phyloP scores from a whole-genome alignment of 2,888 invertebrate species.

The Parnassius apollo region DNA sequence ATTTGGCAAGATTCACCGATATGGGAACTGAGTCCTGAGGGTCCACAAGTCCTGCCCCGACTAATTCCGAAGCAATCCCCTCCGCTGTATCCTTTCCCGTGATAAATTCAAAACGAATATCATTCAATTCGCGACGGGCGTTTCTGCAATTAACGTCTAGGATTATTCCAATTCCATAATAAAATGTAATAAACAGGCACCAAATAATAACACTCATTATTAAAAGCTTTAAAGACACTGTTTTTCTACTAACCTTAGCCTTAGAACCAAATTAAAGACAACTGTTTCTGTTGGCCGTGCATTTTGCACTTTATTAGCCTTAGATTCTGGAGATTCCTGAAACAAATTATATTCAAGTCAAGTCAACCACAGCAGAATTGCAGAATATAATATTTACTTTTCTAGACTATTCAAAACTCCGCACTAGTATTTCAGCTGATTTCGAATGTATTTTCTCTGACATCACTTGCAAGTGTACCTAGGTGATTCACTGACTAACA shows the following conservation, averaged over 20 bases:
- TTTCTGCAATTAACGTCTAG: slow-evolving; percentile 80
- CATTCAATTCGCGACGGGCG: slow-evolving; percentile 94
- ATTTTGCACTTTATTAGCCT: slow-evolving; percentile 21
- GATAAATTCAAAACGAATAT: slow-evolving; percentile 98
- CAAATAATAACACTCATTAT: no score
- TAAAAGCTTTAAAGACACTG: no score
- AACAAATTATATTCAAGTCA: slow-evolving; percentile 19
- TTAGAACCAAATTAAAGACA: slow-evolving; percentile 89
- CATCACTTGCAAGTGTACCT: no score
- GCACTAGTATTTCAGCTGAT: no score
- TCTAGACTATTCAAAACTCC: no score
- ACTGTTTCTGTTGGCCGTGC: slow-evolving; percentile 45
- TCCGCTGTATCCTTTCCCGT: slow-evolving; percentile 94
- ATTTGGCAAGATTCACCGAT: slow-evolving; percentile 49
- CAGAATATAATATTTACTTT: no score
- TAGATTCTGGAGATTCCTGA: slow-evolving; percentile 31
- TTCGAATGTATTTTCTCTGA: no score
- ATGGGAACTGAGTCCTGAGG: slow-evolving; percentile 67
- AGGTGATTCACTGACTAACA: no score
- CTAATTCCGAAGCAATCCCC: slow-evolving; percentile 95
- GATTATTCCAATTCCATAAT: no score
- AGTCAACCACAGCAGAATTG: no score
- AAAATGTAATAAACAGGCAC: no score
- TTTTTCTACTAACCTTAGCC: slow-evolving; percentile 84
- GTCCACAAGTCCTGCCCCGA: slow-evolving; percentile 97